These are phyloP conservation scores for Enteromius thamalakanensis DNA, from an alignment of 2,797 vertebrate species.

Conservation along the genomic window DNA sequence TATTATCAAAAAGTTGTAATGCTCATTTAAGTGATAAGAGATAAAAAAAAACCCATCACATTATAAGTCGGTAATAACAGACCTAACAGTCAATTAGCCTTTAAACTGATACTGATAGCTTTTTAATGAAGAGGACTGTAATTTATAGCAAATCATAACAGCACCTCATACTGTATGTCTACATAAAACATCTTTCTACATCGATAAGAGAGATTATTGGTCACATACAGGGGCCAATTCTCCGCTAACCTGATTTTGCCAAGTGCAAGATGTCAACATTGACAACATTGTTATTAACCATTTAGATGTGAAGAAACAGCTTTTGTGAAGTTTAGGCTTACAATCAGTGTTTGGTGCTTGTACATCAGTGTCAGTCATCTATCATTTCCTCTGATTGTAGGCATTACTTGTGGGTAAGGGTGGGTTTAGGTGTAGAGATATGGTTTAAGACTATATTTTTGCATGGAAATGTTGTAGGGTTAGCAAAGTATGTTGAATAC, in stretches of 20 bases:
- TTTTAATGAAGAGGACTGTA: not conserved
- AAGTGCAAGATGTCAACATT: no score
- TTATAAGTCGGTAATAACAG: not conserved
- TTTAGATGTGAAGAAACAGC: no score
- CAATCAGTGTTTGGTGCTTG: no score
- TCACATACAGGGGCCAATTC: not conserved
- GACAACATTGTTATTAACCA: no score
- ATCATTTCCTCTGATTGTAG: no score
- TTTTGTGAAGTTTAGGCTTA: no score
- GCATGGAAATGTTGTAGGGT: no score
- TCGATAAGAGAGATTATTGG: not conserved
- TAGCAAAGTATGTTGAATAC: no score
- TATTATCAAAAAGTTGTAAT: slow-evolving; percentile 3
- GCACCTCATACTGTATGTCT: not conserved
- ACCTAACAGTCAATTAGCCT: not conserved
- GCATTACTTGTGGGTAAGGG: no score
- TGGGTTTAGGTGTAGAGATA: no score
- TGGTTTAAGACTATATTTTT: no score
- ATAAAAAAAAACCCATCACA: not conserved
- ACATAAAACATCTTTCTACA: not conserved
- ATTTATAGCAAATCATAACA: not conserved
- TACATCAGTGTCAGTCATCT: no score
- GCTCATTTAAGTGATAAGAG: slow-evolving; percentile 12
- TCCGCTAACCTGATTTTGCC: not conserved
- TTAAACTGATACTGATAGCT: not conserved